Evolutionary conservation across 2,113 vertebrate species (phyloP).

Genomic region (Channa maculata): DNA sequence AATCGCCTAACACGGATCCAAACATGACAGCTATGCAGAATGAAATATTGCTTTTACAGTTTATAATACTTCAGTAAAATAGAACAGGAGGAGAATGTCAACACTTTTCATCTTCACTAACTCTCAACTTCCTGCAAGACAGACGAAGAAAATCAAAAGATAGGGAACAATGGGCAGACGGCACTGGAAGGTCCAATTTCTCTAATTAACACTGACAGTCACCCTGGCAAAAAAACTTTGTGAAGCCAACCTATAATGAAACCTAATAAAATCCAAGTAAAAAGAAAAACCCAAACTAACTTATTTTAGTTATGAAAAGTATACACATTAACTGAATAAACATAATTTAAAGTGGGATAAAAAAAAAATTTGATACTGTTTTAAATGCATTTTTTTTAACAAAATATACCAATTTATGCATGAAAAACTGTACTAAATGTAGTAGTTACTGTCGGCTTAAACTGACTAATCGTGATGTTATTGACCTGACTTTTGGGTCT

Average conservation of each 20-base stretch:
- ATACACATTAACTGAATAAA: no score
- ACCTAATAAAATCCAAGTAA: neutral
- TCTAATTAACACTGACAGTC: slow-evolving; percentile 4
- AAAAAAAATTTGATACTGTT: no score
- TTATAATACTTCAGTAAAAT: slow-evolving; percentile 35
- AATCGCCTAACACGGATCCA: slow-evolving; percentile 43
- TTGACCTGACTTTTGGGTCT: no score
- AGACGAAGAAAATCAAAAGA: neutral
- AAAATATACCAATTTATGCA: no score
- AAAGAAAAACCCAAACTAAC: neutral
- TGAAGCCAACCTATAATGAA: neutral
- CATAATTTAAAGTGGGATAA: no score
- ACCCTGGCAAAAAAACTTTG: neutral
- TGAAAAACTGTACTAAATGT: no score
- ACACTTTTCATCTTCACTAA: slow-evolving; percentile 6
- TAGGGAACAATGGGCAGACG: neutral
- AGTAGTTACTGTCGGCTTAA: no score
- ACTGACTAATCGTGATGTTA: no score
- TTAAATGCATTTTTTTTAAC: no score
- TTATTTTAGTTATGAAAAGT: no score
- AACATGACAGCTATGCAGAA: slow-evolving; percentile 36
- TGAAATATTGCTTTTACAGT: slow-evolving; percentile 32
- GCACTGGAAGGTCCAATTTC: neutral
- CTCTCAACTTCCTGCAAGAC: slow-evolving; percentile 22
- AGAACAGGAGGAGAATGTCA: slow-evolving; percentile 14